These are phyloP conservation scores for Bambusicola thoracicus DNA, from an alignment of 2,113 vertebrate species.

Conservation along the genomic window DNA sequence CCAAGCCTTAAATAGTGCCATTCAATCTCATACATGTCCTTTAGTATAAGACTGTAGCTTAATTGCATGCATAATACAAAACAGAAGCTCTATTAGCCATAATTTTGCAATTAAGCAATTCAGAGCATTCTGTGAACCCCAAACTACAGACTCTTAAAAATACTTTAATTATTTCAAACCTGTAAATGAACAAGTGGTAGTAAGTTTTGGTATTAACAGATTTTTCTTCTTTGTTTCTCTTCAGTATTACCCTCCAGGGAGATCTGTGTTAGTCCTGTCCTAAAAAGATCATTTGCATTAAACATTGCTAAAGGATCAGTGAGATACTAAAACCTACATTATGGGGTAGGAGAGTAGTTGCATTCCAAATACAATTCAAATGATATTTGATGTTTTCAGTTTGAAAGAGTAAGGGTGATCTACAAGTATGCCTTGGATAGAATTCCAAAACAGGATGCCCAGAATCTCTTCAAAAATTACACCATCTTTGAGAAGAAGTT, in stretches of 20 bases:
- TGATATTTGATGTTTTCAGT: conserved; percentile 77
- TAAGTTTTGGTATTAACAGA: neutral
- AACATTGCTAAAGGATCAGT: neutral
- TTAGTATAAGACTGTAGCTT: neutral
- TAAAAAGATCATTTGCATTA: neutral
- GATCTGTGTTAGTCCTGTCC: neutral
- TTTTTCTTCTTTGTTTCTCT: neutral
- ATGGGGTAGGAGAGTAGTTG: neutral
- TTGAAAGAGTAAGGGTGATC: conserved; percentile 95
- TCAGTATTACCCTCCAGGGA: neutral
- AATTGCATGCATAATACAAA: neutral
- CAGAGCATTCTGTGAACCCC: neutral
- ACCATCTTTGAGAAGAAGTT: conserved; percentile 99
- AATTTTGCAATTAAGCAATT: neutral
- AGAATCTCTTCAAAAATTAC: conserved; percentile 98
- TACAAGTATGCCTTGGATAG: conserved; percentile 96
- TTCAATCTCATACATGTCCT: neutral
- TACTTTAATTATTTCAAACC: neutral
- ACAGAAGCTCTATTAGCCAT: neutral
- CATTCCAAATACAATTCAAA: neutral
- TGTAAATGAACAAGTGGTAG: neutral
- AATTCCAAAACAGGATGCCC: conserved; percentile 94
- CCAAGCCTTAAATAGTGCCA: neutral
- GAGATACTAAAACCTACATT: neutral
- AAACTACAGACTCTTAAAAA: neutral